Conservation (phyloP, 2,888 invertebrate species). For the Norana najaformis region DNA sequence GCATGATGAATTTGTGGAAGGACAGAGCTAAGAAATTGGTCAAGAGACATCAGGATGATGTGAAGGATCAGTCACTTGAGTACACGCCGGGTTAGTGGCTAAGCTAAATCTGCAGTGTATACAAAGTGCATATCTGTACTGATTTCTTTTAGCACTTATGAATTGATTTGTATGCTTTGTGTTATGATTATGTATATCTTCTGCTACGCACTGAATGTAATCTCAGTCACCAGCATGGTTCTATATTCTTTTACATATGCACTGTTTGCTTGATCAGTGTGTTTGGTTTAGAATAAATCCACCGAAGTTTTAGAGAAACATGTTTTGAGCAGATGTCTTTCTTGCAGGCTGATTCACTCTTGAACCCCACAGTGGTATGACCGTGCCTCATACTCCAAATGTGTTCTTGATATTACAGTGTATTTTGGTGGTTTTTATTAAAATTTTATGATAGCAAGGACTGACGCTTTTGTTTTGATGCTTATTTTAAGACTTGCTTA, state of each 20-base stretch:
- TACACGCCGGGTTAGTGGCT: slow-evolving; percentile 69
- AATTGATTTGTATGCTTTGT: no score
- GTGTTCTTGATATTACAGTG: neutral
- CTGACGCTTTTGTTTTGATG: neutral
- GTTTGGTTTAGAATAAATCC: neutral
- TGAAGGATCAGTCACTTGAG: slow-evolving; percentile 91
- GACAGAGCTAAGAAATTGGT: slow-evolving; percentile 74
- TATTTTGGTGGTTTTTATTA: neutral
- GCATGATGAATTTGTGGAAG: slow-evolving; percentile 73
- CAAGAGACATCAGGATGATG: slow-evolving; percentile 84
- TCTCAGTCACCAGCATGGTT: neutral
- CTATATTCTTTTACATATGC: neutral
- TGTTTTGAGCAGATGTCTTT: neutral
- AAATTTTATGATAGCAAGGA: neutral
- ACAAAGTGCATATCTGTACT: neutral
- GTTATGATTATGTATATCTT: neutral
- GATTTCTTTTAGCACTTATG: no score
- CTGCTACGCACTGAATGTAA: neutral
- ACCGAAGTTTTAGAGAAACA: neutral
- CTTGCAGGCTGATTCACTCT: neutral
- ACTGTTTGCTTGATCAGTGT: neutral
- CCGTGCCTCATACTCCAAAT: neutral
- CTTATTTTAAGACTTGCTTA: neutral
- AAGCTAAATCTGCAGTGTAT: neutral
- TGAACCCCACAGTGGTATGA: neutral